These are phyloP conservation scores for Sceliomorpha sp. DNA, from an alignment of 2,888 invertebrate genomes.

Conservation along the genomic window DNA sequence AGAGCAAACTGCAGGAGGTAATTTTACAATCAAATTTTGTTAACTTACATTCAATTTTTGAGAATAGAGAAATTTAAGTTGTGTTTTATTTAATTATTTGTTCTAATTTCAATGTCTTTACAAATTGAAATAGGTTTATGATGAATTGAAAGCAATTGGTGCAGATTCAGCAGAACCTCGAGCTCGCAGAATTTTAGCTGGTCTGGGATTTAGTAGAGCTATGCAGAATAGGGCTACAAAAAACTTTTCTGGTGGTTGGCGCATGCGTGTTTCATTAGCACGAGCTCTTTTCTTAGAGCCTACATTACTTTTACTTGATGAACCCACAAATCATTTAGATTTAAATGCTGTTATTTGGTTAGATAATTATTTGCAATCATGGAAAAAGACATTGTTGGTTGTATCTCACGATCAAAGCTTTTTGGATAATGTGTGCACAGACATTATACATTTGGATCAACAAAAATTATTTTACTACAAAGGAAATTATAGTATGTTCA, in stretches of 20 bases:
- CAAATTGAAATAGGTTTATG: constrained; percentile 86
- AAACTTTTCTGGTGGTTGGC: constrained; percentile 97
- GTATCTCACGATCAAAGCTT: constrained; percentile 99
- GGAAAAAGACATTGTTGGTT: constrained; percentile 99
- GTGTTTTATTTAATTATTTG: constrained; percentile 7
- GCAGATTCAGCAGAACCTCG: constrained; percentile 99
- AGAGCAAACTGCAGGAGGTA: constrained; percentile 91
- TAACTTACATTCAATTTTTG: no score
- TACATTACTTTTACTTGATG: constrained; percentile 97
- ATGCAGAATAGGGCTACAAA: constrained; percentile 96
- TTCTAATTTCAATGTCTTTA: constrained; percentile 3
- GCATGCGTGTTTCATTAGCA: constrained; percentile 99
- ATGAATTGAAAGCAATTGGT: constrained; percentile 96
- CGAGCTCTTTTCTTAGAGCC: constrained; percentile 98
- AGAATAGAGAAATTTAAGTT: no score
- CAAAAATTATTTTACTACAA: constrained; percentile 98
- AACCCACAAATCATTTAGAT: constrained; percentile 99
- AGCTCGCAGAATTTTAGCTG: constrained; percentile 97
- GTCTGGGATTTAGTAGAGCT: constrained; percentile 94
- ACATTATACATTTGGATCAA: constrained; percentile 97
- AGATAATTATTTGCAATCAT: constrained; percentile 98
- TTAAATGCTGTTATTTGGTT: constrained; percentile 99
- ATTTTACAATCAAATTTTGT: constrained; percentile 18
- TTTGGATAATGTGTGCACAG: constrained; percentile 99
- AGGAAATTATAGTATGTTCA: constrained; percentile 98